Base-by-base conservation (phyloP, 2,797 vertebrate genomes). In the Enteromius unitaeniatus region DNA sequence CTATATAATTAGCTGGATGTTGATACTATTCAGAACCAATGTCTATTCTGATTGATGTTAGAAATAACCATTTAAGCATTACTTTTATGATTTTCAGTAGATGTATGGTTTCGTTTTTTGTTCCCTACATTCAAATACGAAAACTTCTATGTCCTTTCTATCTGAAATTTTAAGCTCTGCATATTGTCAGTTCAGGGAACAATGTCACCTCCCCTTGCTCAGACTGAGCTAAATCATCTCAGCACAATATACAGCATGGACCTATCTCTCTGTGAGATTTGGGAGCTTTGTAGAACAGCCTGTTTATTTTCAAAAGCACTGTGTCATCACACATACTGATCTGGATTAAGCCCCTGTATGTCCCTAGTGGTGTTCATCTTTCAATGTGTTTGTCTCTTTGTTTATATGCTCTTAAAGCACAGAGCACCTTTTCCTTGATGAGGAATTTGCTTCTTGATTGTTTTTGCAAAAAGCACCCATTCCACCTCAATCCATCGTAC, bases 261-360 rank as follows among this genome's bases (percentile, higher is more conserved):
- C 17, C 37, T 14, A 21, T 55, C 45, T 76, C 28, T 75, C 72
- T 60, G n/a, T 75, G 49, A 83, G 60, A 73, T 74, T 62, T 73
- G 79, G 42, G 69, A 64, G 79, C 53, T 67, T 83, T 83, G 79
- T 84, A 80, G 72, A 78, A 64, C 65, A 76, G 67, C 82, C 67
- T 70, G 70, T 73, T 51, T 88, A 84, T 84, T 78, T 85, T 72
- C 83, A 78, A 69, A 83, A 81, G 23, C 45, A 64, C 58, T 15
- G 47, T 84, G 28, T 81, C 31, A 78, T 68, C 70, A 68, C 83
- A 77, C 84, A 60, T 70, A 76, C 81, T 85, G 87, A 82, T 84
- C 74, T 37, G 31, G 69, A 78, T 85, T 75, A 79, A 79, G 74
- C 47, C 69, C 62, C 31, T 78, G 49, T 55, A 47, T 60, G 68